Evolutionary conservation across 2,888 invertebrate genomes (phyloP), one percentile per base, ranked within the genome.

Genomic region (Abrostola tripartita): DNA sequence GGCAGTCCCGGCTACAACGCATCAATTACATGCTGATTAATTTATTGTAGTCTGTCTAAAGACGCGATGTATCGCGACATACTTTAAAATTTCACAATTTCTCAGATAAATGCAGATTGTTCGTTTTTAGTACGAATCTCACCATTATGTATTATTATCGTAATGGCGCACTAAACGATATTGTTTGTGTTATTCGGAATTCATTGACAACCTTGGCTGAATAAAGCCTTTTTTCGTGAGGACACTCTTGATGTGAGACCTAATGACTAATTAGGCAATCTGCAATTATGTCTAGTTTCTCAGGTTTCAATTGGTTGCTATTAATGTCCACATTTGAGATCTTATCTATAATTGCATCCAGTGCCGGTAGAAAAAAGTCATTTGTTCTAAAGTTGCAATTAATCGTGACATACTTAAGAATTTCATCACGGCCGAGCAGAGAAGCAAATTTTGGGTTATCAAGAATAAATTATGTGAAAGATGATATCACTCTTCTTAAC

Each of bases 1-100:
- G 2, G 0, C n/a, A 38, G 36, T 42, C 40, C 53, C 50, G 14
- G 36, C 12, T 61, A 55, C 68, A 63, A 37, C 60, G 41, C 58
- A 66, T 74, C 61, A 70, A 71, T 73, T 79, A 64, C 42, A 4
- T 49, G n/a, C 5, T 59, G 68, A 76, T 73, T 69, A 67, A 74
- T 81, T 49, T 61, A 67, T 47, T 53, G 52, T 60, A 40, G 9
- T 60, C 5, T 51, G 12, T 53, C 54, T 64, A 42, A 58, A 75
- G 58, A 59, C 11, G 51, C 38, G 14, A 65, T 63, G 14, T 52
- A 67, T 55, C 12, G 58, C 63, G 56, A 67, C 65, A 61, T 14
- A 67, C 36, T 69, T 59, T 41, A 53, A 1, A 44, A 14, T 74
- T 58, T 61, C 56, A 51, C 14, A 61, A 70, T 47, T 6, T 44